Evolutionary conservation across 1,140 invertebrate genomes (phyloP).

Genomic region (Zaprionus davidi): DNA sequence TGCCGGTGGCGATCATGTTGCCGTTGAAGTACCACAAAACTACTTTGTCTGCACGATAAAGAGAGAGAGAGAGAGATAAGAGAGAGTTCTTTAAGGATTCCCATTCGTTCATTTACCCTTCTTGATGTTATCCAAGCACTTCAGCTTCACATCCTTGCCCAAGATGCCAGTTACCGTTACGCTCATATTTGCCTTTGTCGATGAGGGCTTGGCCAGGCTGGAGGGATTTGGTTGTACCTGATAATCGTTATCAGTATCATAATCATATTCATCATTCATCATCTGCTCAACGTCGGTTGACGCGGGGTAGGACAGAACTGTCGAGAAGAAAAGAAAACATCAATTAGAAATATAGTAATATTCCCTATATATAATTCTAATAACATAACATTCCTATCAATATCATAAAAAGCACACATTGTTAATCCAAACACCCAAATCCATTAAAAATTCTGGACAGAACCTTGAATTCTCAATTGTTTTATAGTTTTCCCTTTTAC

Average conservation of each 20-base stretch:
- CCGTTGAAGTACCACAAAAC: conserved; percentile 50
- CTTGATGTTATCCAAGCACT: conserved; percentile 40
- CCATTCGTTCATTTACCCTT: conserved; percentile 30
- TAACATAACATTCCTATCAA: background rate
- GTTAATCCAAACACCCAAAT: background rate
- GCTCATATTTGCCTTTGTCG: conserved; percentile 14
- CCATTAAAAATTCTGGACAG: background rate
- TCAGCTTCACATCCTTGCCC: conserved; percentile 52
- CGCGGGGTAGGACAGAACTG: conserved; percentile 47
- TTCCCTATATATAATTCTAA: background rate
- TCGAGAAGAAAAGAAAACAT: background rate
- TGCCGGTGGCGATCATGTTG: conserved; percentile 44
- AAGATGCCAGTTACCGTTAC: conserved; percentile 43
- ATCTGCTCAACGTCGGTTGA: conserved; percentile 30
- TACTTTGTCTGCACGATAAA: conserved; percentile 1
- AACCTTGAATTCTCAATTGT: background rate
- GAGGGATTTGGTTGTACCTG: conserved; percentile 45
- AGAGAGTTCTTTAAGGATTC: background rate
- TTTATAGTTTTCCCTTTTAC: background rate
- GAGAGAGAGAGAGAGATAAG: background rate
- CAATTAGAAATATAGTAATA: background rate
- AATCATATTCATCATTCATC: conserved; percentile 53
- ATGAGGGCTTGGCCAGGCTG: background rate
- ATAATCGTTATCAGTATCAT: conserved; percentile 29
- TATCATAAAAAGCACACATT: background rate